A percentile compares a stretch with the other conserved stretches of the same genome.
phyloP scores from a whole-genome alignment of 2,113 vertebrate species.

The Chaetorhynchus papuensis region DNA sequence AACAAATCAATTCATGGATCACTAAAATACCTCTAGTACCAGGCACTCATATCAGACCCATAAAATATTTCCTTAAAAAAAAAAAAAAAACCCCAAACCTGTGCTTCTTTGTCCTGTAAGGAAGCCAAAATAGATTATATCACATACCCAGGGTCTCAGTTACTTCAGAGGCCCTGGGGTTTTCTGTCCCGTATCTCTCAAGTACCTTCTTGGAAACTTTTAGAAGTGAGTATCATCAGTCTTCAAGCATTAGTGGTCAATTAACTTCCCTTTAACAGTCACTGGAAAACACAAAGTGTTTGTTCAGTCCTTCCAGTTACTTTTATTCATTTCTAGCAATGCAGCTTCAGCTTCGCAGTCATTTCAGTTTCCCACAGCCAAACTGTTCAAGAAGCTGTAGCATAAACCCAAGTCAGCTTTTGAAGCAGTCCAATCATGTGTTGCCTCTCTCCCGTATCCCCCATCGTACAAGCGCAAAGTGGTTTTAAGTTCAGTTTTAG shows the following conservation, averaged over 20 bases:
- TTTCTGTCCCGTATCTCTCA: background rate
- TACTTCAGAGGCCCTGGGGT: background rate
- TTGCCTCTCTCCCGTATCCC: background rate
- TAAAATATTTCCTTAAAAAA: background rate
- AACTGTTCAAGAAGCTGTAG: background rate
- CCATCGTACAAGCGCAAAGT: background rate
- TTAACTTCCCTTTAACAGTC: background rate
- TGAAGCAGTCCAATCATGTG: background rate
- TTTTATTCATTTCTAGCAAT: background rate
- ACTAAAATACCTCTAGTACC: constrained; percentile 60
- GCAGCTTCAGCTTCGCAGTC: background rate
- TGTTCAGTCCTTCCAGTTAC: background rate
- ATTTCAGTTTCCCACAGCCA: background rate
- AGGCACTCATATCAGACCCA: constrained; percentile 12
- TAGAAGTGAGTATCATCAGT: background rate
- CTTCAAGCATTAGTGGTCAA: background rate
- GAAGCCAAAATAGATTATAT: background rate
- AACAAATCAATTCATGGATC: constrained; percentile 37
- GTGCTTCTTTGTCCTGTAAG: constrained; percentile 20
- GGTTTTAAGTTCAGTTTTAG: constrained; percentile 8
- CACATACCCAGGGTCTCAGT: background rate
- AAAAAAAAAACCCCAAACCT: background rate
- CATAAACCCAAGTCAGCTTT: background rate
- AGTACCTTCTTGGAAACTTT: background rate
- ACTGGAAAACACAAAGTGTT: background rate